Percentiles rank a stretch among this genome's conserved stretches.
Evolutionary conservation across 2,113 vertebrate species (phyloP).

Genomic region (Tamias sibiricus): DNA sequence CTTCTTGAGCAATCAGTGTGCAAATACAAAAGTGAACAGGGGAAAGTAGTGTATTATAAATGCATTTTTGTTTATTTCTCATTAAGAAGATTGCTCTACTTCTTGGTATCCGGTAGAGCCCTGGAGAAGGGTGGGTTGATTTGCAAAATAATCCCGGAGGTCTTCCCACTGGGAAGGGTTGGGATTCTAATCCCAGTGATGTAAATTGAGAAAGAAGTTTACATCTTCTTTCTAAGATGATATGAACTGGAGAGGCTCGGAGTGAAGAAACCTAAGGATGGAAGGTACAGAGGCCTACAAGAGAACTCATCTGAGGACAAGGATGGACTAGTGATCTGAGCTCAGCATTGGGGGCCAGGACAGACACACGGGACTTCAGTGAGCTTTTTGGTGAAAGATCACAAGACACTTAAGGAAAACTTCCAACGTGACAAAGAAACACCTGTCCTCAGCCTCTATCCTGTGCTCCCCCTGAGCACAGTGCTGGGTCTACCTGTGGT

Average conservation of each 20-base stretch:
- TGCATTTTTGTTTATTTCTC: constrained; percentile 46
- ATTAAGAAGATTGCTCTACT: constrained; percentile 43
- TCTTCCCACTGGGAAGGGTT: background rate
- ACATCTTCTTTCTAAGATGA: no score
- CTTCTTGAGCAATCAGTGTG: background rate
- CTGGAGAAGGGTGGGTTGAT: background rate
- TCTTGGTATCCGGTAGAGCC: background rate
- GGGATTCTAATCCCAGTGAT: background rate
- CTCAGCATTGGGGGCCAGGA: background rate
- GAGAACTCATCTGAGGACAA: background rate
- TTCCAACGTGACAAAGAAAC: background rate
- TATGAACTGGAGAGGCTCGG: background rate
- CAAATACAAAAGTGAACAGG: background rate
- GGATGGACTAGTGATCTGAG: background rate
- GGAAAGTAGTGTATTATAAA: background rate
- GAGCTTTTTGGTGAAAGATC: background rate
- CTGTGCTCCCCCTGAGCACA: background rate
- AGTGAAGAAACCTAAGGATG: background rate
- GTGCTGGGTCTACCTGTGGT: background rate
- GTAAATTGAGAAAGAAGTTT: background rate
- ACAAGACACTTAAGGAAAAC: background rate
- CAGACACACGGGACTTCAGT: background rate
- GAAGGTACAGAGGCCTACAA: background rate
- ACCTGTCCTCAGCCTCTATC: background rate
- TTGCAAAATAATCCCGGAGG: background rate